Evolutionary conservation across 2,888 invertebrate species (phyloP).

Genomic region (Cheilosia variabilis): DNA sequence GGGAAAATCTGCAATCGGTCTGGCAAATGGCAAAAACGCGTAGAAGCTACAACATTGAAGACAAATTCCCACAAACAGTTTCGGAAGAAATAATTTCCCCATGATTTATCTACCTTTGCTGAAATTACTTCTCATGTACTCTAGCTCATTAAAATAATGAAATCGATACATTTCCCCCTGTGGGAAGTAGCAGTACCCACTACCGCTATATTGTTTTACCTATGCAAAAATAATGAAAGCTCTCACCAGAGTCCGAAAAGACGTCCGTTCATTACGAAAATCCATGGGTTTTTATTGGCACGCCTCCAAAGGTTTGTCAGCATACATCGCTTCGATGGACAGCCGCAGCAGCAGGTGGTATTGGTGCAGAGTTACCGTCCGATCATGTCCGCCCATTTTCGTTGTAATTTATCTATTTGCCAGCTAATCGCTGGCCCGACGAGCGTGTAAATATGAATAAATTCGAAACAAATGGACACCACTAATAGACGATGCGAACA

Average conservation of each 20-base stretch:
- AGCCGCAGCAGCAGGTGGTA: conserved; percentile 9
- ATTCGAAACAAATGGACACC: conserved; percentile 20
- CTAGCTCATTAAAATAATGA: neutral
- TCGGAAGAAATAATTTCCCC: neutral
- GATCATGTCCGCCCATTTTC: conserved; percentile 44
- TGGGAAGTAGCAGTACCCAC: neutral
- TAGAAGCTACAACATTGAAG: neutral
- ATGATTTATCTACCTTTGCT: neutral
- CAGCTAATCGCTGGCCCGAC: conserved; percentile 23
- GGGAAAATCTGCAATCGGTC: conserved; percentile 3
- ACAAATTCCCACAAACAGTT: conserved; percentile 3
- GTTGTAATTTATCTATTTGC: conserved; percentile 43
- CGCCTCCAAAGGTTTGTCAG: conserved; percentile 14
- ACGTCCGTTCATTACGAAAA: conserved; percentile 1
- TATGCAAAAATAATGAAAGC: neutral
- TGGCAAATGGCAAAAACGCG: conserved; percentile 1
- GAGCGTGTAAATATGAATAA: conserved; percentile 39
- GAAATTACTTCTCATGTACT: conserved; percentile 10
- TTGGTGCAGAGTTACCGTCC: conserved; percentile 28
- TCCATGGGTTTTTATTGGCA: conserved; percentile 6
- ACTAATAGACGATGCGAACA: conserved; percentile 34
- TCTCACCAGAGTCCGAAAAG: neutral
- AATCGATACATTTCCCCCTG: neutral
- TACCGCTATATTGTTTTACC: neutral
- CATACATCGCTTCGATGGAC: neutral